Evolutionary conservation across 2,113 vertebrate species (phyloP).

Genomic region (Lanius collurio): DNA sequence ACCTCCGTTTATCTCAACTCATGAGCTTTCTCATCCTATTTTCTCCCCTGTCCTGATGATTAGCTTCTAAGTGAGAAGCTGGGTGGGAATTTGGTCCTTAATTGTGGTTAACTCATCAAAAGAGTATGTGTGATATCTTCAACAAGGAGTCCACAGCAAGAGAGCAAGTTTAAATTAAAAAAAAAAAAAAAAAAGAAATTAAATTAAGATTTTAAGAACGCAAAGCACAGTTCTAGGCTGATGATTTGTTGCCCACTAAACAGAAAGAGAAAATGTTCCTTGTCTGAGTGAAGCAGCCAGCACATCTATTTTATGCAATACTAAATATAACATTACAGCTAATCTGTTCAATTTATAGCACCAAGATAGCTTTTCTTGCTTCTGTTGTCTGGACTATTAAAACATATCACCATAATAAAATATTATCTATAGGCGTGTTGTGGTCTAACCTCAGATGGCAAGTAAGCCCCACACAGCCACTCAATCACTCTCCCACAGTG

Average conservation of each 20-base stretch:
- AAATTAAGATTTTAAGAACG: not conserved
- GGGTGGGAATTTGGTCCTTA: not conserved
- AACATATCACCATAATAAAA: constrained; percentile 31
- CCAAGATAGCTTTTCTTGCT: not conserved
- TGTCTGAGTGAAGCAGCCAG: not conserved
- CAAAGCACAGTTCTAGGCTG: not conserved
- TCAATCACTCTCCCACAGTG: not conserved
- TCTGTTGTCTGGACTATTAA: constrained; percentile 29
- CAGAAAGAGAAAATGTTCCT: not conserved
- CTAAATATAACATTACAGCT: constrained; percentile 47
- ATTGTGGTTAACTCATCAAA: not conserved
- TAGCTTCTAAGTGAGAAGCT: not conserved
- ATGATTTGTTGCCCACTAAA: constrained; percentile 19
- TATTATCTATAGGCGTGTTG: not conserved
- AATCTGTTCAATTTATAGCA: constrained; percentile 54
- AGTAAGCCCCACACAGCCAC: not conserved
- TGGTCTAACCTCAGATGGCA: not conserved
- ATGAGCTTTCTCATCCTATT: not conserved
- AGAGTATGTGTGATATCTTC: not conserved
- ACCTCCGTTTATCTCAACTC: not conserved
- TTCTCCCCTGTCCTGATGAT: not conserved
- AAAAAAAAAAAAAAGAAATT: not conserved
- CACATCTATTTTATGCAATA: constrained; percentile 8
- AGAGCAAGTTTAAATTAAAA: not conserved
- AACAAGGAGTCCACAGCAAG: not conserved